Evolutionary conservation across 2,888 invertebrate species (phyloP).

Genomic region (Eumerus sabulonum): DNA sequence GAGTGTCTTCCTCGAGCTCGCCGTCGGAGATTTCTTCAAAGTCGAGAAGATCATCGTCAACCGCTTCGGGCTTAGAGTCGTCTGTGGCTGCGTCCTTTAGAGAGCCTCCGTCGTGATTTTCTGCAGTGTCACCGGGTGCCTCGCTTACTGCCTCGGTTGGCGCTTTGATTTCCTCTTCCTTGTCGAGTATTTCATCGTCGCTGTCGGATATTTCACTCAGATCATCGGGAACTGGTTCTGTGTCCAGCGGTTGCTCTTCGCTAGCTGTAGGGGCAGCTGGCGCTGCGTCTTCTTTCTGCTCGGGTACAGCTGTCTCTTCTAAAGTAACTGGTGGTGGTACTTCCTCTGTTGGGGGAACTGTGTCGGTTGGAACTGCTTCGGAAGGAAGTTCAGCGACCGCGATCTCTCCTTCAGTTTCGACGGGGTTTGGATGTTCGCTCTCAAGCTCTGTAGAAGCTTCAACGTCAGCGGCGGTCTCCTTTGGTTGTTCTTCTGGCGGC

Average conservation of each 20-base stretch:
- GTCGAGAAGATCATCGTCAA: constrained; percentile 81
- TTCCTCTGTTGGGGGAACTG: constrained; percentile 8
- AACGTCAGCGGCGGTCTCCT: not conserved
- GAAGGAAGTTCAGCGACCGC: constrained; percentile 3
- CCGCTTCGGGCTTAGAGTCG: constrained; percentile 60
- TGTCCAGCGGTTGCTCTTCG: constrained; percentile 28
- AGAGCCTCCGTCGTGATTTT: constrained; percentile 67
- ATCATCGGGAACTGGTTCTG: constrained; percentile 77
- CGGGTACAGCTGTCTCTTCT: constrained; percentile 9
- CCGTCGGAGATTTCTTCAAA: constrained; percentile 95
- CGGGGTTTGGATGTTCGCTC: constrained; percentile 64
- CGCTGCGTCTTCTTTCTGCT: constrained; percentile 9
- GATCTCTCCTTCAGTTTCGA: constrained; percentile 27
- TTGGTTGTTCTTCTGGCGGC: constrained; percentile 11
- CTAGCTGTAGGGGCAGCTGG: constrained; percentile 17
- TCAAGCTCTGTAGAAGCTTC: constrained; percentile 63
- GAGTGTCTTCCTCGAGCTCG: constrained; percentile 92
- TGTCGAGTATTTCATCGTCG: constrained; percentile 91
- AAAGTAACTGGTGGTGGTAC: not conserved
- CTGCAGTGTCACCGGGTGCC: constrained; percentile 5
- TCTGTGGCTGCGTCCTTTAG: constrained; percentile 63
- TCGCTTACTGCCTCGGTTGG: constrained; percentile 10
- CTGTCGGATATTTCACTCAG: constrained; percentile 94
- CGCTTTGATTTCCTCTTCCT: constrained; percentile 82
- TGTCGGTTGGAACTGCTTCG: constrained; percentile 6